Evolutionary conservation across 1,140 invertebrate species (phyloP), one percentile per base, ranked within the genome.

Genomic region (Drosophila malerkotliana): DNA sequence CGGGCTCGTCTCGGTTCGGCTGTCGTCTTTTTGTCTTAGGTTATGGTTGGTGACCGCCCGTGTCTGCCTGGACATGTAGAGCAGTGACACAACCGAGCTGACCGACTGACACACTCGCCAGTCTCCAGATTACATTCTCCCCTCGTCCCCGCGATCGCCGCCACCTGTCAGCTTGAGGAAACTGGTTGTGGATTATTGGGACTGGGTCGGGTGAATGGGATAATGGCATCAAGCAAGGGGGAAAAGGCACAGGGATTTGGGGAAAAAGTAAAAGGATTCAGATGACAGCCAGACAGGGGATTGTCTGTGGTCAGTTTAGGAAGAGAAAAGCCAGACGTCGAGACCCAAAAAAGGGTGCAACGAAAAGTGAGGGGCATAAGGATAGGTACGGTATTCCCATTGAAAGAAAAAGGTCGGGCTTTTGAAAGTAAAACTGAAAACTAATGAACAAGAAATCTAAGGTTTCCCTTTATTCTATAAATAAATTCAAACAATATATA

Each of bases 31-130:
- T 64, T 80, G 74, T 77, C 73, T 85, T 81, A 75, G 82, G 74
- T 81, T 85, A 85, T 87, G 82, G 69, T 87, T 82, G 64, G 55
- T 75, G 69, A 64, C 58, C 78, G 44, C 9, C 45, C 34, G 12
- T 37, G 34, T 26, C 34, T 48, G 32, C 60, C 18, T 9, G 44
- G 44, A 47, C 52, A 81, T 77, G 64, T 80, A 54, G 76, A 59
- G 71, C 69, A 62, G 61, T 83, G 82, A 85, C 78, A 85, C 82
- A 85, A 81, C 61, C 60, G 63, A 61, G 53, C 44, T 84, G 80
- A 85, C 81, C 80, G 67, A 84, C 61, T 84, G 80, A 85, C 80
- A 85, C 72, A 84, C 66, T 85, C 69, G 39, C 53, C 52, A 24
- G 56, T 26, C 39, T 47, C 44, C 44, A 47, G 18, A 21, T 47